Base-by-base conservation (phyloP, 2,113 vertebrate species). In the Cygnus buccinator region DNA sequence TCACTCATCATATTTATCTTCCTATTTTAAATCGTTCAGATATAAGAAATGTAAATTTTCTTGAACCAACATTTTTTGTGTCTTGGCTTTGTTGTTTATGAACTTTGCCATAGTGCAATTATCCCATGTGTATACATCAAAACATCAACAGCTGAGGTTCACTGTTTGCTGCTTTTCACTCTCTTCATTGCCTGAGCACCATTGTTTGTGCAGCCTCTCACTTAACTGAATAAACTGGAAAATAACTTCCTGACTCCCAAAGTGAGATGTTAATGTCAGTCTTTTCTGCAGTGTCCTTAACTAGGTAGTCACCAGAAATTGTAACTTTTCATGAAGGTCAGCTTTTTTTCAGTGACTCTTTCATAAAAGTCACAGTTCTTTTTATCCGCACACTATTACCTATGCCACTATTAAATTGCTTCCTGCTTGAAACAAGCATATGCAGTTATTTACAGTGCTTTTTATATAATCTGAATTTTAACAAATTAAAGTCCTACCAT, bases 321-420 rank as follows among this genome's bases (percentile, higher is more conserved):
- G 50, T 80, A 78, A 74, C 48, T 58, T 93, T 73, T 81, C 50
- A 35, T 44, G 65, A 92, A 78, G 93, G 50, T 54, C 48, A 63
- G 39, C 57, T 59, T 81, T 66, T 78, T 92, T 84, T 68, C 84
- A 71, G 37, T 33, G 58, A 71, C 82, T 94, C 87, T 91, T 95
- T 66, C 65, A 72, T 90, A 70, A 44, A 89, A 91, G 58, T 61
- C 68, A 83, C 66, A 73, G 79, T 91, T 77, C 63, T 84, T 37
- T 37, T 94, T 92, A 86, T 46, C 68, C 78, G 43, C 81, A 80
- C 26, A 22, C 68, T 90, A 44, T 59, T 90, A 84, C 70, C 44
- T 73, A 48, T 81, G 58, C 59, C 58, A 62, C 81, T 95, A 54
- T 72, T 93, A 93, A 90, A 81, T 84, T 23, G 37, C n/a, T 84